Conservation (phyloP, 2,888 invertebrate species). For the Phyto melanocephala region DNA sequence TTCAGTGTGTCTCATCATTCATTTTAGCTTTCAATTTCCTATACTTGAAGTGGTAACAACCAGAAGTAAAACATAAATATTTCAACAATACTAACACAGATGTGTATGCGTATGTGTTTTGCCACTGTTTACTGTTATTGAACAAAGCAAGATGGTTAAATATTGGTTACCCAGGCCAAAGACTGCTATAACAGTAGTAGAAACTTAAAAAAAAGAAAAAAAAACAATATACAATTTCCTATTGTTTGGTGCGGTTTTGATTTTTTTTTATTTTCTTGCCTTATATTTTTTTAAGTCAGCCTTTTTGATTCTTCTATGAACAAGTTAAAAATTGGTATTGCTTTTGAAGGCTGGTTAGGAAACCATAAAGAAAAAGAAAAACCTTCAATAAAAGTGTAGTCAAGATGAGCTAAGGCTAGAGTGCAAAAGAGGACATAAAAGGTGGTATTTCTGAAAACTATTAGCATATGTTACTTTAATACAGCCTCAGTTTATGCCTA, state of each 20-base stretch:
- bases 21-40: conserved; percentile 61
- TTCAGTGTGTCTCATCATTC: conserved; percentile 53
- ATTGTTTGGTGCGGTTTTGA: conserved; percentile 58
- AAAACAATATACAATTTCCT: conserved; percentile 63
- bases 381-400: conserved; percentile 14
- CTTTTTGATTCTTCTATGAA: conserved; percentile 14
- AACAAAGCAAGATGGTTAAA: conserved; percentile 14
- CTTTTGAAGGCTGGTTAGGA: conserved; percentile 45
- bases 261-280: conserved; percentile 4
- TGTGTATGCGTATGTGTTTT: conserved; percentile 13
- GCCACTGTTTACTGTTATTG: conserved; percentile 3
- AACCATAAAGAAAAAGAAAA: conserved; percentile 22
- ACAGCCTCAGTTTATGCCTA: not conserved
- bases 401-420: not conserved
- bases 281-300: conserved; percentile 5
- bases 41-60: conserved; percentile 26
- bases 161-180: conserved; percentile 30
- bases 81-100: conserved; percentile 10
- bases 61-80: conserved; percentile 55
- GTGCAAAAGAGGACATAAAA: conserved; percentile 10
- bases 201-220: not conserved
- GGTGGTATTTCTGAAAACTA: conserved; percentile 37
- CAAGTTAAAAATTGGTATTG: conserved; percentile 48
- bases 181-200: conserved; percentile 12
- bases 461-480: conserved; percentile 54